These are phyloP conservation scores for Euura lappo DNA, from an alignment of 1,140 invertebrate species.

Conservation along the genomic window DNA sequence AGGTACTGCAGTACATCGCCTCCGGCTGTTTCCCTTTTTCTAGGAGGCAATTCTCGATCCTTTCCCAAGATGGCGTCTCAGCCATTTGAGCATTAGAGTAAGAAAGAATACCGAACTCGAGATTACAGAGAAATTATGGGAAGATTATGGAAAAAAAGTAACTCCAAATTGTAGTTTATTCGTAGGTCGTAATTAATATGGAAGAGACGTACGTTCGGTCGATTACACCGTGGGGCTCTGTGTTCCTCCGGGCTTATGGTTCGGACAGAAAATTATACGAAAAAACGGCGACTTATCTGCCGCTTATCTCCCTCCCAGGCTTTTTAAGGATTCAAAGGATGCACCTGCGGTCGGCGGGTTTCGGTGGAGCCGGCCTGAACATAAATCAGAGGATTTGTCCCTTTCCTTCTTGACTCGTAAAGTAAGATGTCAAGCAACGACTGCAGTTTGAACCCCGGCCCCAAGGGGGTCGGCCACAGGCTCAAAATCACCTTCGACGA, in stretches of 20 bases:
- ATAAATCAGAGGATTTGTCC: conserved; percentile 28
- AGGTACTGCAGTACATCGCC: background rate
- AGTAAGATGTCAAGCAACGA: conserved; percentile 27
- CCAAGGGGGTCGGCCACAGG: background rate
- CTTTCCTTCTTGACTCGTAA: conserved; percentile 11
- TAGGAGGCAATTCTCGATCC: background rate
- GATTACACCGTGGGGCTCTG: no score
- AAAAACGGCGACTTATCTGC: conserved; percentile 8
- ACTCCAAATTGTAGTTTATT: background rate
- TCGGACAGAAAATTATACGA: conserved; percentile 6
- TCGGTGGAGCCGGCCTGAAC: background rate
- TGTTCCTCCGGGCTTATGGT: background rate
- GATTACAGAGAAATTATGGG: no score
- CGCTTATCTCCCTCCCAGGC: conserved; percentile 7
- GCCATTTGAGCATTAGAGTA: background rate
- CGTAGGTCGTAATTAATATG: background rate
- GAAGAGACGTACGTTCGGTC: background rate
- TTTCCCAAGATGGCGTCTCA: background rate
- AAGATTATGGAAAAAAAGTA: no score
- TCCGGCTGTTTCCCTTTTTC: background rate
- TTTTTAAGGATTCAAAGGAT: conserved; percentile 11
- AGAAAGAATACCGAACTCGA: background rate
- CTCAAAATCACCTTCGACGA: background rate
- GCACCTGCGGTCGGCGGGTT: conserved; percentile 18
- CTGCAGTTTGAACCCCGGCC: background rate